Evolutionary conservation across 2,113 vertebrate genomes (phyloP), one percentile per base, ranked within the genome.

Genomic region (Pangasianodon hypophthalmus): DNA sequence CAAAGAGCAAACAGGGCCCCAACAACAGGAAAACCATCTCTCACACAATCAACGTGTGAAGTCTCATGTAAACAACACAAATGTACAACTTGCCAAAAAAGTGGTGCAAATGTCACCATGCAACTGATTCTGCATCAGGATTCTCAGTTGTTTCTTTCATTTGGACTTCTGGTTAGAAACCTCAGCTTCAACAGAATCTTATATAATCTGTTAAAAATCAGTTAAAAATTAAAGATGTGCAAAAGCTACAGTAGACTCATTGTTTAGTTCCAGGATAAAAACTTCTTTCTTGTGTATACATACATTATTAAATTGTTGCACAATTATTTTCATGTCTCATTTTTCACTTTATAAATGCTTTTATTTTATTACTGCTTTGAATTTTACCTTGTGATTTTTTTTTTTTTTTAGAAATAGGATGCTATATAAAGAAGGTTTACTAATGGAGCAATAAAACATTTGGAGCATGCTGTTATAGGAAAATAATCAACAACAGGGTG

Each of bases 21-120:
- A 85, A 84, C 8, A 62, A 85, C 89, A 91, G 87, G 90, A 91
- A 90, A 90, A 86, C 85, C 48, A 44, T 69, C 71, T 58, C 48
- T 87, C 32, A 44, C 88, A 83, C 29, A 24, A 41, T 75, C 48
- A 52, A 73, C 29, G 52, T 84, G 64, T 69, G 69, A 82, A 88
- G 52, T 86, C 56, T 48, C 32, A 19, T 41, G 60, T 56, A 18
- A 10, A 82, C 29, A n/a, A 18, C 48, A 81, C 7, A 2, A 48
- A 48, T 5, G 44, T 29, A 29, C 7, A 21, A 86, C 77, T 48
- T 58, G 26, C 41, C 14, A 44, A 6, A 37, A 85, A 37, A 16
- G 14, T 21, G 14, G 13, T 56, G 60, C 62, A 90, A 71, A 73
- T 48, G 37, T 67, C 48, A 26, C n/a, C 6, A 29, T 79, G 21